Evolutionary conservation across 1,140 invertebrate species (phyloP).

Genomic region (Octopus sinensis): DNA sequence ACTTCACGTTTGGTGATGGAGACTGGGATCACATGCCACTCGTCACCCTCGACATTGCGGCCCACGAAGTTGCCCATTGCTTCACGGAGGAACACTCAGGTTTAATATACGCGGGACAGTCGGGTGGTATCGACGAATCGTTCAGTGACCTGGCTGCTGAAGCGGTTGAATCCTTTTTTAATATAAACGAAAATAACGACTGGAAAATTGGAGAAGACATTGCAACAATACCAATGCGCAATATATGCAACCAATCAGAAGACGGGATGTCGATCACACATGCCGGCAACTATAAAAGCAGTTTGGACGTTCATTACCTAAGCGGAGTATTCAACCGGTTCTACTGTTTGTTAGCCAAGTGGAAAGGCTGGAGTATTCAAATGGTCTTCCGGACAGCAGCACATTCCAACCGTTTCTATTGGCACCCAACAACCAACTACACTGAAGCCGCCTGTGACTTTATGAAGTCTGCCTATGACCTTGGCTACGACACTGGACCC

Average conservation of each 20-base stretch:
- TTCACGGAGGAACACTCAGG: constrained; percentile 32
- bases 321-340: constrained; percentile 37
- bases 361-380: constrained; percentile 19
- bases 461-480: constrained; percentile 35
- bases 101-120: constrained; percentile 31
- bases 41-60: constrained; percentile 26
- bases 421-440: constrained; percentile 29
- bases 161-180: constrained; percentile 27
- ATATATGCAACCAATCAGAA: constrained; percentile 23
- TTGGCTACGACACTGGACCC: constrained; percentile 19
- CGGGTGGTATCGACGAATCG: constrained; percentile 37
- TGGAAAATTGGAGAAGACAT: constrained; percentile 25
- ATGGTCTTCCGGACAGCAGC: constrained; percentile 32
- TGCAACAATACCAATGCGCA: constrained; percentile 23
- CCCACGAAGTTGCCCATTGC: constrained; percentile 37
- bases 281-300: constrained; percentile 22
- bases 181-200: constrained; percentile 6
- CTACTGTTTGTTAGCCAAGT: constrained; percentile 24
- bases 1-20: constrained; percentile 32
- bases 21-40: constrained; percentile 20
- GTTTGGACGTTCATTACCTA: constrained; percentile 27
- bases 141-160: constrained; percentile 42
- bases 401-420: constrained; percentile 38
- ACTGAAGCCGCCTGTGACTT: constrained; percentile 33
- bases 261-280: constrained; percentile 34